Conservation (phyloP, 1,140 invertebrate genomes). For the Adelges cooleyi region DNA sequence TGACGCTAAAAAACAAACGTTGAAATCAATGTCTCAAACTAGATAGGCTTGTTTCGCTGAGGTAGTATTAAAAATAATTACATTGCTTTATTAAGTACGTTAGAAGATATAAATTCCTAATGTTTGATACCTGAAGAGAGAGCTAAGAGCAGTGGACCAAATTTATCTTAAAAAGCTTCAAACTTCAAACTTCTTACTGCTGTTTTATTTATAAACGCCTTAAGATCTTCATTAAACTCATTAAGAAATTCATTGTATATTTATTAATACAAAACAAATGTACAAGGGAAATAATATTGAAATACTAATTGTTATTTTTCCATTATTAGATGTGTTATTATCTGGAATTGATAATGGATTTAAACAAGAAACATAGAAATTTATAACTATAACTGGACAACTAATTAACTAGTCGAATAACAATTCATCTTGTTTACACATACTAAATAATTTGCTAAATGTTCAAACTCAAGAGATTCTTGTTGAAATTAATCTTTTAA, state of each 20-base stretch:
- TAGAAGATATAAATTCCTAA: conserved; percentile 8
- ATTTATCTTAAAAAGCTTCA: conserved; percentile 18
- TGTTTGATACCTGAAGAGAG: neutral
- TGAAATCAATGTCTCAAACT: conserved; percentile 29
- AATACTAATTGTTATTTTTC: neutral
- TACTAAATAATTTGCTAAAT: neutral
- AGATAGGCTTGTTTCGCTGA: conserved; percentile 29
- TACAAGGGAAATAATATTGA: neutral
- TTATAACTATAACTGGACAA: neutral
- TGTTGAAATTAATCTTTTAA: neutral
- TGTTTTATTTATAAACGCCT: neutral
- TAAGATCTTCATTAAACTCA: neutral
- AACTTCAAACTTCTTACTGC: conserved; percentile 28
- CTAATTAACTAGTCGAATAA: neutral
- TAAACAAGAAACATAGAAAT: neutral
- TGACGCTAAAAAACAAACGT: conserved; percentile 16
- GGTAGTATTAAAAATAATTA: conserved; percentile 27
- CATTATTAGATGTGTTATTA: neutral
- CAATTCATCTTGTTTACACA: neutral
- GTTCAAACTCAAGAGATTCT: neutral
- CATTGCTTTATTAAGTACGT: neutral
- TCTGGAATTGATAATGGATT: neutral
- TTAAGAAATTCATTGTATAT: conserved; percentile 4
- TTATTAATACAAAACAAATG: neutral
- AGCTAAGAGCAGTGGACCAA: conserved; percentile 23